phyloP scores from a whole-genome alignment of 35 echinoderm and acorn worm genomes.

The Heliocidaris tuberculata region DNA sequence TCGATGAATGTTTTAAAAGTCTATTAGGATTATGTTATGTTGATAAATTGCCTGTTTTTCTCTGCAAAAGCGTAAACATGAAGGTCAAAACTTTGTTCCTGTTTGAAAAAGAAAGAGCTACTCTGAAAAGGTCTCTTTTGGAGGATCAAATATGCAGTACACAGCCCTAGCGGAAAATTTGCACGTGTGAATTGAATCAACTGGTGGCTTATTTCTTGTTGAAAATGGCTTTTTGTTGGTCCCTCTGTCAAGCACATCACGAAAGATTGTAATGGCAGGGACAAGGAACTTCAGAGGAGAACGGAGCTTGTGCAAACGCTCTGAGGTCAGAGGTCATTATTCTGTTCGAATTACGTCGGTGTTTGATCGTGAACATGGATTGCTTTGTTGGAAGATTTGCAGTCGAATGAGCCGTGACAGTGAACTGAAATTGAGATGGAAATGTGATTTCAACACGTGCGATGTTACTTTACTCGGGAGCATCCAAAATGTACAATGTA shows the following conservation, averaged over 20 bases:
- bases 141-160: not conserved
- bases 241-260: not conserved
- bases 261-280: not conserved
- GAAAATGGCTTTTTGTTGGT: not conserved
- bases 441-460: not conserved
- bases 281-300: not conserved
- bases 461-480: not conserved
- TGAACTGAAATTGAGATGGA: slow-evolving; percentile 17
- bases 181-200: not conserved
- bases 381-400: not conserved
- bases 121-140: not conserved
- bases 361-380: not conserved
- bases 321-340: not conserved
- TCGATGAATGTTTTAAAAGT: not conserved
- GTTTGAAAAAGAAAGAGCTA: not conserved
- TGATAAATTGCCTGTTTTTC: no score
- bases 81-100: no score
- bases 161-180: not conserved
- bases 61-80: no score
- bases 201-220: not conserved
- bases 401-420: not conserved
- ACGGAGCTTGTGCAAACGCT: not conserved
- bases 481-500: not conserved
- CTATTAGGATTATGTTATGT: no score
- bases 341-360: not conserved